Conservation (phyloP, 1,140 invertebrate genomes). For the Leptinotarsa texana region DNA sequence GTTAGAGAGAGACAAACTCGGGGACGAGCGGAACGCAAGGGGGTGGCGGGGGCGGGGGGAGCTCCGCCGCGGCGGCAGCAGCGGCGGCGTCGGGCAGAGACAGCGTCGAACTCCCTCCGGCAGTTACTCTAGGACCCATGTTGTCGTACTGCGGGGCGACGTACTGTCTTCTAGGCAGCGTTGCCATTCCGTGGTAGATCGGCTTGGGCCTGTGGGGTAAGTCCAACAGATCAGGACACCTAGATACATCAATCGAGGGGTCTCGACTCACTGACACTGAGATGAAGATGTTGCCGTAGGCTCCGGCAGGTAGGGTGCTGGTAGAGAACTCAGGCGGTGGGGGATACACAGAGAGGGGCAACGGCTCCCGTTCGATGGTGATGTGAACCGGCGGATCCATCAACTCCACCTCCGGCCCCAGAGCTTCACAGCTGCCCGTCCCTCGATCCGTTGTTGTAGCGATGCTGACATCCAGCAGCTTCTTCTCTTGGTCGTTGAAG, state of each 20-base stretch:
- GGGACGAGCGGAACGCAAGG: slow-evolving; percentile 49
- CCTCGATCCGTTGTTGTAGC: slow-evolving; percentile 75
- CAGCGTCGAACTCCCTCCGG: slow-evolving; percentile 79
- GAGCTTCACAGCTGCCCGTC: slow-evolving; percentile 64
- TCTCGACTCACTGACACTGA: slow-evolving; percentile 74
- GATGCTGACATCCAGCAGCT: slow-evolving; percentile 76
- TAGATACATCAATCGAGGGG: slow-evolving; percentile 61
- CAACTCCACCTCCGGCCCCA: slow-evolving; percentile 57
- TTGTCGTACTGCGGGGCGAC: slow-evolving; percentile 71
- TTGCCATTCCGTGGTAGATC: slow-evolving; percentile 55
- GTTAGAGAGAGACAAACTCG: slow-evolving; percentile 56
- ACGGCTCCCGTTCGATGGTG: slow-evolving; percentile 71
- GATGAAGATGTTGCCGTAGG: slow-evolving; percentile 75
- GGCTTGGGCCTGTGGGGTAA: slow-evolving; percentile 66
- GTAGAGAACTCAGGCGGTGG: slow-evolving; percentile 69
- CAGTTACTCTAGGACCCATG: slow-evolving; percentile 85
- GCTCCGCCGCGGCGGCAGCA: slow-evolving; percentile 54
- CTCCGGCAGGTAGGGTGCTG: slow-evolving; percentile 62
- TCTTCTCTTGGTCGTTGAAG: slow-evolving; percentile 84
- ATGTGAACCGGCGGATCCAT: slow-evolving; percentile 70
- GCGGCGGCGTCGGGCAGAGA: slow-evolving; percentile 70
- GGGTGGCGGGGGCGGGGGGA: slow-evolving; percentile 60
- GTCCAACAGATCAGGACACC: slow-evolving; percentile 79
- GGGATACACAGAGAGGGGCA: slow-evolving; percentile 60
- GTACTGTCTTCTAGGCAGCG: slow-evolving; percentile 55